Evolutionary conservation across 92 coral and sea anemone species (phyloP).

Genomic region (Isaurus tuberculatus): DNA sequence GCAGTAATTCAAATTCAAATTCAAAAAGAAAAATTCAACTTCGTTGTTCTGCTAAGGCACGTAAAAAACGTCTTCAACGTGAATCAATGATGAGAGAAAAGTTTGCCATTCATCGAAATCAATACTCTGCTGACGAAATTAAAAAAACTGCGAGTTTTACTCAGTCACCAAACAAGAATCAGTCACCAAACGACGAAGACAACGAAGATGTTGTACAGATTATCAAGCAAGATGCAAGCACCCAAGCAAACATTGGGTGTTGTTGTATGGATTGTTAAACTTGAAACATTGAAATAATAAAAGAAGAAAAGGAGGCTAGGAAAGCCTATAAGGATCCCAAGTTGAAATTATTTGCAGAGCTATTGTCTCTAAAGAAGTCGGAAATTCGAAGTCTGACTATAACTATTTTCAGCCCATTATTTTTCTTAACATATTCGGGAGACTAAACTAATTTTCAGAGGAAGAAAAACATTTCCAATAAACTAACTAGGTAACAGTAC

Average conservation of each 20-base stretch:
- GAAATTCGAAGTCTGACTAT: no score
- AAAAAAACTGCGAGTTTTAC: background rate
- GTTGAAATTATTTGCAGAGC: no score
- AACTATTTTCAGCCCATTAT: no score
- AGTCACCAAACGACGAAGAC: background rate
- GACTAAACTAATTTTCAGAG: no score
- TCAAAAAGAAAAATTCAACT: background rate
- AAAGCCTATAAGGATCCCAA: no score
- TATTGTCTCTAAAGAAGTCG: no score
- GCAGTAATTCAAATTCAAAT: background rate
- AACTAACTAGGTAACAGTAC: no score
- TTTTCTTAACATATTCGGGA: no score
- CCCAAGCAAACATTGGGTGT: constrained; percentile 6
- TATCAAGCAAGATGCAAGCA: background rate
- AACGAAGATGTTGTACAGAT: background rate
- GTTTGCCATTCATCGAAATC: background rate
- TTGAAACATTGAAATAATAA: background rate
- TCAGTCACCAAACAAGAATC: background rate
- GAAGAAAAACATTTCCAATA: no score
- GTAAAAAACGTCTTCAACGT: constrained; percentile 23
- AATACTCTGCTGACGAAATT: background rate
- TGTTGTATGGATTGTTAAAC: background rate
- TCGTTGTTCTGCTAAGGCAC: constrained; percentile 39
- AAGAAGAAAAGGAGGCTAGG: background rate
- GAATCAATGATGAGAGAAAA: background rate